These are phyloP conservation scores for Chrysotoxum bicinctum DNA, from an alignment of 2,888 invertebrate species.

Conservation along the genomic window DNA sequence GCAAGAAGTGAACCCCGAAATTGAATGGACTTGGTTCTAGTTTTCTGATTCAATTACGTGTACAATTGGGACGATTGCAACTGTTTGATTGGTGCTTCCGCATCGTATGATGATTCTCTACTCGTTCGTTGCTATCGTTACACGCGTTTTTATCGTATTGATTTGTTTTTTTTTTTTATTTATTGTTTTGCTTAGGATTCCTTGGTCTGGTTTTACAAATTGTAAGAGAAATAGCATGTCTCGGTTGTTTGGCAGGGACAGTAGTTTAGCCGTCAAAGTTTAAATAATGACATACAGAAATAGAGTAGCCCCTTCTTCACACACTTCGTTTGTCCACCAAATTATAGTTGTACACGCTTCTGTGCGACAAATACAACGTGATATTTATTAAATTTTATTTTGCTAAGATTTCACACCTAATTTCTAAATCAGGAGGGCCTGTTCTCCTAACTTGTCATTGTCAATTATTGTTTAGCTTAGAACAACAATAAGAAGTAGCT, in stretches of 20 bases:
- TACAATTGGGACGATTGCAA: constrained; percentile 57
- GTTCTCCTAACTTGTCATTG: background rate
- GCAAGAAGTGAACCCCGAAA: constrained; percentile 16
- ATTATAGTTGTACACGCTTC: constrained; percentile 10
- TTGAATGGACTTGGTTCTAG: constrained; percentile 16
- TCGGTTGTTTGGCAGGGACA: constrained; percentile 28
- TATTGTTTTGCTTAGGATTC: background rate
- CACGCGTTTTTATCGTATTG: constrained; percentile 18
- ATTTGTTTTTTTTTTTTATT: constrained; percentile 24
- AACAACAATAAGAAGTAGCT: background rate
- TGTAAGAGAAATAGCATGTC: background rate
- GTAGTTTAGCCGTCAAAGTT: constrained; percentile 9
- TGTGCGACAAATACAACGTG: background rate
- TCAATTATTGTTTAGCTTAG: background rate
- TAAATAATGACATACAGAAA: constrained; percentile 26
- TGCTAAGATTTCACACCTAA: background rate
- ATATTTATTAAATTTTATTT: background rate
- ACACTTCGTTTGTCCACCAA: constrained; percentile 21
- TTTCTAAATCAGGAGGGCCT: background rate
- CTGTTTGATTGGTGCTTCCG: constrained; percentile 64
- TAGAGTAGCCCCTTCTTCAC: background rate
- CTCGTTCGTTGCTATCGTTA: constrained; percentile 14
- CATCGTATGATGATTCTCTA: constrained; percentile 65
- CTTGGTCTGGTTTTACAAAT: background rate
- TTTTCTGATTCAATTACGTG: constrained; percentile 59